A percentile compares a stretch with the other conserved stretches of the same genome.
Conservation (phyloP, 2,888 invertebrate species). For the Periphyllus acericola region DNA sequence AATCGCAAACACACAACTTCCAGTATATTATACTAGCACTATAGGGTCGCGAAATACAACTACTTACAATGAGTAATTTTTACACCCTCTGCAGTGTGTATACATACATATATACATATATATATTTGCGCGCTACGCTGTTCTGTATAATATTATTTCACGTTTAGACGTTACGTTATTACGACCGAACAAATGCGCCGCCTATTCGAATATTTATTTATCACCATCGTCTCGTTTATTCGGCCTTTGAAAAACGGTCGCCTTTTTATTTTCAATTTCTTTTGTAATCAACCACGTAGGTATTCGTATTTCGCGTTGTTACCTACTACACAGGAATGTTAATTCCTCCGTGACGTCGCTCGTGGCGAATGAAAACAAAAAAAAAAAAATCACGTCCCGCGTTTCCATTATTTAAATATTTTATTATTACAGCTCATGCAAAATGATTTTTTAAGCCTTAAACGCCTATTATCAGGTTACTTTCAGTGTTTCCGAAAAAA, state of each 20-base stretch:
- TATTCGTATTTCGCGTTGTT: too few relatives aligned
- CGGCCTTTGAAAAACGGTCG: not conserved
- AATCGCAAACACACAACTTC: slow-evolving; percentile 7
- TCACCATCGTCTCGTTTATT: not conserved
- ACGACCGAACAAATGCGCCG: not conserved
- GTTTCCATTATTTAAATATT: not conserved
- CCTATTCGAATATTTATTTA: not conserved
- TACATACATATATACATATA: too few relatives aligned
- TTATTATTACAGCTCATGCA: too few relatives aligned
- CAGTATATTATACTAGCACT: not conserved
- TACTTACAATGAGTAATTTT: slow-evolving; percentile 16
- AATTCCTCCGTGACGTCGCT: too few relatives aligned
- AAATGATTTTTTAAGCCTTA: too few relatives aligned
- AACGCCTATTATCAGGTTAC: too few relatives aligned
- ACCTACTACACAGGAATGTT: too few relatives aligned
- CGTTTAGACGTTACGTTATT: not conserved
- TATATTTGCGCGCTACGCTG: too few relatives aligned
- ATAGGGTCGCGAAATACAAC: not conserved
- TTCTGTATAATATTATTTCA: too few relatives aligned
- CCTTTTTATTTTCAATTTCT: not conserved
- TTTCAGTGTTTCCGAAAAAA: too few relatives aligned
- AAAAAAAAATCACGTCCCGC: not conserved
- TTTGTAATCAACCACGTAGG: too few relatives aligned
- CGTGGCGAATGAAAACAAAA: not conserved
- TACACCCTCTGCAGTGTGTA: not conserved